A percentile compares a stretch with the other conserved stretches of the same genome.
Conservation (phyloP, 2,797 vertebrate genomes). For the Xyrichtys novacula region DNA sequence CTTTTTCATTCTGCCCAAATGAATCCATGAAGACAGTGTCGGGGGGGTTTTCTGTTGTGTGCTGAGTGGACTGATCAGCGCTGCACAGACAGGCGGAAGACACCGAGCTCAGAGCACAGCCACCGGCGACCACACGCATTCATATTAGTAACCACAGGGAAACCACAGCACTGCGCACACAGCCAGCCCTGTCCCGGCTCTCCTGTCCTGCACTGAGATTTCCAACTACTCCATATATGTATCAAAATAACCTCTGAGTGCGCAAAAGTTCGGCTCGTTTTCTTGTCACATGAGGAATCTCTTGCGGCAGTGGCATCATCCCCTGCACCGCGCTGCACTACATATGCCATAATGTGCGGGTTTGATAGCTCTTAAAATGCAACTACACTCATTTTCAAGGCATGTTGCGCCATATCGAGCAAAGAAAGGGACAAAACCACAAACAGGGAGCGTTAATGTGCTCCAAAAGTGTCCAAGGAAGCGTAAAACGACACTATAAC, state of each 20-base stretch:
- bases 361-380: rapidly evolving
- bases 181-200: slow-evolving; percentile 28
- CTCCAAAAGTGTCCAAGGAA: slow-evolving; percentile 48
- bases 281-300: background rate
- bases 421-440: too few species aligned
- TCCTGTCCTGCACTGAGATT: slow-evolving; percentile 12
- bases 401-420: background rate
- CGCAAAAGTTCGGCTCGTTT: slow-evolving; percentile 59
- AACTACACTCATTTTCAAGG: background rate
- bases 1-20: slow-evolving; percentile 30
- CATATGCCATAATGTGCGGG: background rate
- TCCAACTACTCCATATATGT: background rate
- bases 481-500: slow-evolving; percentile 48
- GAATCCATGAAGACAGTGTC: slow-evolving; percentile 10
- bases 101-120: slow-evolving; percentile 33
- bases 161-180: slow-evolving; percentile 58
- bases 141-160: slow-evolving; percentile 57
- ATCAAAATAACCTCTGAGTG: slow-evolving; percentile 10
- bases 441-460: background rate
- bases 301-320: slow-evolving; percentile 1
- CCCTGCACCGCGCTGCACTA: background rate
- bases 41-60: slow-evolving; percentile 27
- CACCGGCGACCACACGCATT: slow-evolving; percentile 74
- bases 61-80: slow-evolving; percentile 42
- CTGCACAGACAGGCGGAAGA: background rate